These are phyloP conservation scores for Heliconius ismenius DNA, from an alignment of 2,888 invertebrate species.

Conservation along the genomic window DNA sequence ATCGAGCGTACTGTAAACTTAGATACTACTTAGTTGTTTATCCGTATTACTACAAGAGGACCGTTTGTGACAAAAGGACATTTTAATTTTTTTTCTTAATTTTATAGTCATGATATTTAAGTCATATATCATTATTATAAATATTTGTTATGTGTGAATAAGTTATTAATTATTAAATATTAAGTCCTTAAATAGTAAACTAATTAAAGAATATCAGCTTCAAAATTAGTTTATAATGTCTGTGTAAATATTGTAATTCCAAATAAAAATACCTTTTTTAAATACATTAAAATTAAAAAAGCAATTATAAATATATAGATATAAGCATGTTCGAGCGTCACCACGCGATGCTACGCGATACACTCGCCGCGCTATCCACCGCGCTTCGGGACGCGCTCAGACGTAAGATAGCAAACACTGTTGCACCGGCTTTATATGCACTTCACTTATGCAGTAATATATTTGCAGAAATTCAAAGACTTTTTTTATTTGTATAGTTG, in stretches of 20 bases:
- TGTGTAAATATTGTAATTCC: not conserved
- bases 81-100: no score
- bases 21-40: no score
- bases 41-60: no score
- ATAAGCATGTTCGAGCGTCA: slow-evolving; percentile 82
- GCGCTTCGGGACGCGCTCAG: slow-evolving; percentile 85
- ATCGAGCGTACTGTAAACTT: no score
- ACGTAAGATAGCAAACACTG: slow-evolving; percentile 81
- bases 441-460: not conserved
- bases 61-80: no score
- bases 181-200: no score
- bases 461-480: not conserved
- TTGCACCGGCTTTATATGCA: slow-evolving; percentile 25
- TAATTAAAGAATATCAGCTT: no score
- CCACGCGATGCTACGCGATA: slow-evolving; percentile 82
- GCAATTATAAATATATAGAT: slow-evolving; percentile 58
- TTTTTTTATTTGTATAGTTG: not conserved
- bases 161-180: no score
- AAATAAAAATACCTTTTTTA: not conserved
- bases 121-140: no score
- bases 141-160: no score
- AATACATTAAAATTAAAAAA: slow-evolving; percentile 4
- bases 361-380: slow-evolving; percentile 83
- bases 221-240: no score
- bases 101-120: no score